phyloP scores from a whole-genome alignment of 2,113 vertebrate genomes.

The Microtus richardsoni region DNA sequence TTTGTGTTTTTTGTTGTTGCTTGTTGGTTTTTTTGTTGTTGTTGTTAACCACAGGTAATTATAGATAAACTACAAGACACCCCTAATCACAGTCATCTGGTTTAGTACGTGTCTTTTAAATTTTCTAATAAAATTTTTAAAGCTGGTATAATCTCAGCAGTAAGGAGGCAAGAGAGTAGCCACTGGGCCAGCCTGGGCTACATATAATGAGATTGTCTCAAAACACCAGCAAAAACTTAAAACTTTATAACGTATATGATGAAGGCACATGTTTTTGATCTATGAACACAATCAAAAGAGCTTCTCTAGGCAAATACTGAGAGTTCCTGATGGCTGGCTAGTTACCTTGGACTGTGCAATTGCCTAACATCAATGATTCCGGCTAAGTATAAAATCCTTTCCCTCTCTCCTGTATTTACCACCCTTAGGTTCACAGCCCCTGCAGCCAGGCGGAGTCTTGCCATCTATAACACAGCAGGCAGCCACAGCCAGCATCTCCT shows the following conservation, averaged over 20 bases:
- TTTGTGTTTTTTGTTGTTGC: not conserved
- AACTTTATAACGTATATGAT: not conserved
- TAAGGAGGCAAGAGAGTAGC: not conserved
- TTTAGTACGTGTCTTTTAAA: not conserved
- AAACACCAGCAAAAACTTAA: not conserved
- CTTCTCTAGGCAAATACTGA: not conserved
- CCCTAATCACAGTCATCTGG: not conserved
- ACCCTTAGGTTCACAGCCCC: not conserved
- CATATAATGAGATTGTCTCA: not conserved
- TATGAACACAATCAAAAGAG: not conserved
- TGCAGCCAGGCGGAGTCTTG: slow-evolving; percentile 43
- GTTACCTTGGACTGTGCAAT: fast-evolving
- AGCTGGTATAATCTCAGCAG: not conserved
- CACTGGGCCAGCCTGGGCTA: not conserved
- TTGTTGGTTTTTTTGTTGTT: not conserved
- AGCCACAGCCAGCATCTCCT: not conserved
- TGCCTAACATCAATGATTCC: not conserved
- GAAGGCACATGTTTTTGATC: not conserved
- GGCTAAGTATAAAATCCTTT: not conserved
- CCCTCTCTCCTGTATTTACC: not conserved
- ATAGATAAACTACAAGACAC: not conserved
- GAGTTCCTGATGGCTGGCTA: not conserved
- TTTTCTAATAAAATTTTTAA: not conserved
- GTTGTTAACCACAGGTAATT: not conserved
- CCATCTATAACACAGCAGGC: slow-evolving; percentile 43